Conservation (phyloP, 2,113 vertebrate genomes). For the Dicentrarchus labrax region DNA sequence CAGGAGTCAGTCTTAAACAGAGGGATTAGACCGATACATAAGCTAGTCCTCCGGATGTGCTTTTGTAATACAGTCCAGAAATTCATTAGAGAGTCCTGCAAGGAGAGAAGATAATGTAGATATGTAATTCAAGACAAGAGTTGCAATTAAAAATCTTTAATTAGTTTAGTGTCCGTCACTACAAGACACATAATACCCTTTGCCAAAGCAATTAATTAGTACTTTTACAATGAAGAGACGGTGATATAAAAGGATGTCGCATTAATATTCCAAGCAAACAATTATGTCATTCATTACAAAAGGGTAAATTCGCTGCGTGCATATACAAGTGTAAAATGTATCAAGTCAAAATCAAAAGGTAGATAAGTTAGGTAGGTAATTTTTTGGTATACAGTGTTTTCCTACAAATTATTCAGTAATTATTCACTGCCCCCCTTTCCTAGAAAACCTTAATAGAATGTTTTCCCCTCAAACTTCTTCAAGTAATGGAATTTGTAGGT, state of each 20-base stretch:
- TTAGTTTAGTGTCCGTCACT: conserved; percentile 28
- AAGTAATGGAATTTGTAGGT: background rate
- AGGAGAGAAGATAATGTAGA: conserved; percentile 42
- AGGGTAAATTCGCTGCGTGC: background rate
- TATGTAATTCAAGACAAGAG: conserved; percentile 35
- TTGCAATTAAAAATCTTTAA: conserved; percentile 44
- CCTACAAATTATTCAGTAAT: background rate
- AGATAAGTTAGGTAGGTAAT: background rate
- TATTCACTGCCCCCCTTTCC: background rate
- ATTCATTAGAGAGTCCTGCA: conserved; percentile 61
- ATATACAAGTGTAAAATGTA: background rate
- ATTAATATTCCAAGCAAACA: conserved; percentile 28
- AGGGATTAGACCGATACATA: conserved; percentile 49
- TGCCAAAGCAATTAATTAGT: conserved; percentile 23
- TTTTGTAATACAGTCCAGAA: conserved; percentile 41
- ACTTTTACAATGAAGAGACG: background rate
- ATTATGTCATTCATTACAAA: conserved; percentile 21
- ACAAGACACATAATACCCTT: conserved; percentile 18
- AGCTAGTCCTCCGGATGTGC: conserved; percentile 39
- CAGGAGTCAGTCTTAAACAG: conserved; percentile 59
- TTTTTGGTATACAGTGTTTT: background rate
- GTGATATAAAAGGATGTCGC: conserved; percentile 12
- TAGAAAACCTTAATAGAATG: background rate
- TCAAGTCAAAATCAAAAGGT: background rate
- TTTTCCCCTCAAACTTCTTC: background rate